Evolutionary conservation across 1,140 invertebrate species (phyloP), one percentile per base, ranked within the genome.

Genomic region (Caenorhabditis brenneri): DNA sequence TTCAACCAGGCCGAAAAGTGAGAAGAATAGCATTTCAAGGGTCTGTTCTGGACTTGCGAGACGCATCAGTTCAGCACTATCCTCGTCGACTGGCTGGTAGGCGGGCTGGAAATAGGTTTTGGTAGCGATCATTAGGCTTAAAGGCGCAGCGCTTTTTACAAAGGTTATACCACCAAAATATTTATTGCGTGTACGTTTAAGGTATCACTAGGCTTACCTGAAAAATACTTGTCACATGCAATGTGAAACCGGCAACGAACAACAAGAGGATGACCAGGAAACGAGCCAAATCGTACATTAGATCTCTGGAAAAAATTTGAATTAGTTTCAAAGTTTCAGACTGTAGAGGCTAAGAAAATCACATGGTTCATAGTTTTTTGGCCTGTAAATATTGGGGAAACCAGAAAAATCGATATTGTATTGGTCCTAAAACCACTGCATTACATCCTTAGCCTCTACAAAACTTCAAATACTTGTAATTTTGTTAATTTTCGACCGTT

Each of bases 241-340:
- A 95, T 0, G 97, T 98, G 91, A 99, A 99, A 60, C 97, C 97
- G 90, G 97, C 95, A 85, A 99, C 95, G 92, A 99, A 99, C 91
- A 99, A 97, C 19, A 95, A 94, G 88, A 99, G 92, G 10, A 99
- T 97, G 29, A 97, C 97, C 81, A 99, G 93, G 92, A 99, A 99
- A 86, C 97, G 93, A 7, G 95, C 95, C 86, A 99, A 92, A 92
- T 99, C 93, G 81, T 92, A 92, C 88, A 93, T 91, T n/a, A 93
- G 88, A 88, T 90, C 89, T 33, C 88, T 85, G 60, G 19, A 84
- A 65, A 19, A 12, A 39, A 22, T 15, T 31, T 58, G n/a, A 16
- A 27, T n/a, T 39, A n/a, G n/a, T n/a, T n/a, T n/a, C n/a, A n/a
- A n/a, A n/a, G n/a, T n/a, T n/a, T n/a, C n/a, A n/a, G n/a, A n/a